These are phyloP conservation scores for Hippoglossus stenolepis DNA, from an alignment of 2,113 vertebrate species.

Conservation along the genomic window DNA sequence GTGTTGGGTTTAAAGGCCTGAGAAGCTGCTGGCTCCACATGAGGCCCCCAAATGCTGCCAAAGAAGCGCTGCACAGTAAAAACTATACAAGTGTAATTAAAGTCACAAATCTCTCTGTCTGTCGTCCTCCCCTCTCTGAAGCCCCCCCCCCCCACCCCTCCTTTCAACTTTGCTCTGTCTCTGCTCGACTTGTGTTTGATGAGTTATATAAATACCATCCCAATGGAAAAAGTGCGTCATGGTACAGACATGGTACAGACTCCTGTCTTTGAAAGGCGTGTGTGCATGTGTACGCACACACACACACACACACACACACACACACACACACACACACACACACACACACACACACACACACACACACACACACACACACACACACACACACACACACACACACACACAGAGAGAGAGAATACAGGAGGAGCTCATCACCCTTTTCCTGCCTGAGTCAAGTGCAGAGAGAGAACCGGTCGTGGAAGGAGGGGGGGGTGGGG, in stretches of 20 bases:
- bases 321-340: constrained; percentile 10
- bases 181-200: constrained; percentile 74
- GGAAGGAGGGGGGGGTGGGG: not conserved
- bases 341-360: constrained; percentile 16
- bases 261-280: constrained; percentile 58
- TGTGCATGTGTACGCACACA: constrained; percentile 26
- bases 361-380: constrained; percentile 20
- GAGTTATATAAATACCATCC: constrained; percentile 81
- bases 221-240: constrained; percentile 82
- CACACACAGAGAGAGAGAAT: not conserved
- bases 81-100: constrained; percentile 75
- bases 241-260: constrained; percentile 78
- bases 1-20: constrained; percentile 46
- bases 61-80: constrained; percentile 66
- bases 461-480: not conserved
- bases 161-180: constrained; percentile 61
- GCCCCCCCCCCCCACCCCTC: constrained; percentile 2
- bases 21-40: constrained; percentile 65
- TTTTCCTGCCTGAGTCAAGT: constrained; percentile 43
- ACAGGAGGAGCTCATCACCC: constrained; percentile 26
- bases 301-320: constrained; percentile 8
- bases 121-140: constrained; percentile 45
- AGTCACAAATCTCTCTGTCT: constrained; percentile 73
- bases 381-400: constrained; percentile 20
- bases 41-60: constrained; percentile 64